These are phyloP conservation scores for roundworm (Caenorhabditis elegans) DNA, from an alignment of 1,140 invertebrate species.

Conservation along the genomic window WBcel235 BX284605.5:10210501-10211000, in stretches of 20 bases:
- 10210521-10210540: neutral
- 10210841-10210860: neutral
- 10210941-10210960: neutral
- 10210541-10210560: neutral
- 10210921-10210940: neutral
- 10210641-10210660: neutral
- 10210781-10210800: neutral
- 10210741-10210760: neutral
- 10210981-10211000: slow-evolving; percentile 41
- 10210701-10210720: neutral
- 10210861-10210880: neutral
- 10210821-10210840: neutral
- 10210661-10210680: neutral
- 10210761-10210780: neutral
- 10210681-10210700: neutral
- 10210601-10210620: slow-evolving; percentile 9
- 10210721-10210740: neutral
- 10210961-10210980: slow-evolving; percentile 30
- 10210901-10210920: neutral
- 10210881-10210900: neutral
- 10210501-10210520: slow-evolving; percentile 6
- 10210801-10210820: neutral
- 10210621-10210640: neutral
- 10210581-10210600: neutral
- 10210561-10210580: neutral